Conservation (phyloP, 2,113 vertebrate genomes). For the Sturnira hondurensis region DNA sequence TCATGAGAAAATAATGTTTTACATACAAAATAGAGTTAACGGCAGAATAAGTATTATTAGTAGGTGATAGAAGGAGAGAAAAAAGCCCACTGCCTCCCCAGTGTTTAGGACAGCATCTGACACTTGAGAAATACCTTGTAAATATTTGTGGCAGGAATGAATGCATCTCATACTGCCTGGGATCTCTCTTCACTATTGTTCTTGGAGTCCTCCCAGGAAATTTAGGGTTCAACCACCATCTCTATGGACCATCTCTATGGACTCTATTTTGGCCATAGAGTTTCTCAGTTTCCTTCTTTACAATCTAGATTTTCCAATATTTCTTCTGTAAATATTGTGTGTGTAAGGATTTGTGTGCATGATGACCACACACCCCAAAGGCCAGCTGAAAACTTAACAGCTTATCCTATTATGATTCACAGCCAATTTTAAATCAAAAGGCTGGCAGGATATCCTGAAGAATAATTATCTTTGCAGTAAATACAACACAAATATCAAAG, state of each 20-base stretch:
- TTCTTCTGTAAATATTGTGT: background rate
- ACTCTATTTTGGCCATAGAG: background rate
- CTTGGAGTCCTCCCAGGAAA: background rate
- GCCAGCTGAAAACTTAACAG: background rate
- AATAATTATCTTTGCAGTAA: background rate
- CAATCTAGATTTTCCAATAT: background rate
- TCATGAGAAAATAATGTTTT: background rate
- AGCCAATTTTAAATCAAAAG: constrained; percentile 8
- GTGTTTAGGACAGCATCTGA: background rate
- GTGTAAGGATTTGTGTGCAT: background rate
- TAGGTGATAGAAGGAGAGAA: background rate
- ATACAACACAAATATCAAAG: constrained; percentile 28
- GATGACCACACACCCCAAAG: background rate
- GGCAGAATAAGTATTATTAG: background rate
- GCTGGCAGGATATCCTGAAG: background rate
- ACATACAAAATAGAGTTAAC: background rate
- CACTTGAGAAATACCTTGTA: background rate
- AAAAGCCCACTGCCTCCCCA: background rate
- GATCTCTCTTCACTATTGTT: background rate
- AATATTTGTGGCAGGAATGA: background rate
- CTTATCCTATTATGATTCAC: background rate
- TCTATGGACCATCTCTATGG: background rate
- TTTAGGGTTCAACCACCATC: background rate
- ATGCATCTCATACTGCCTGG: background rate
- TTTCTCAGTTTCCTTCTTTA: background rate